Base-by-base conservation (phyloP, 30 jellyfish, hydroid and myxozoan genomes). In the Aurelia sp. region DNA sequence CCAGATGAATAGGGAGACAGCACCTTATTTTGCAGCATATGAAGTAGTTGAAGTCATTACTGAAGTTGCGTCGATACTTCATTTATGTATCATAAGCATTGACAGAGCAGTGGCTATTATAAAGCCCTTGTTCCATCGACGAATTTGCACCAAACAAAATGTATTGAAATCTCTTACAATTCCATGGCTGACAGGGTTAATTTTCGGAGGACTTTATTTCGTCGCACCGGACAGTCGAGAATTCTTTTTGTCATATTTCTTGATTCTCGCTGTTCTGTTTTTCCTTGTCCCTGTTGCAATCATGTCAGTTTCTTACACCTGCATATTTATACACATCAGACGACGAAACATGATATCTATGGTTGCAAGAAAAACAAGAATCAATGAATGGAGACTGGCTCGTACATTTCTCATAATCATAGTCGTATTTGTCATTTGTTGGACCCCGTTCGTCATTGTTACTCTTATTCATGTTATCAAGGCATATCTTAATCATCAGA, bases 71-170 rank as follows among this genome's bases (percentile, higher is more conserved):
- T 77, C 88, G 48, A 35, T 77, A 8, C 47, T 59, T 4, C 88
- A 77, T 63, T 58, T 77, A 24, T 77, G 88, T 33, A 27, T 77
- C 35, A 58, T 77, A 66, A 77, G 88, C 66, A 33, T 77, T 17
- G 88, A 77, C 66, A 68, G 88, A 33, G 77, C 77, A 24, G 3
- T 76, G 62, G 88, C 88, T 31, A 53, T 65, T 7, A 53, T 59
- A 22, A 77, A 60, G 20, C 88, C 88, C 0, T 55, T 77, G 20
- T 62, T 48, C 48, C 88, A 77, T 63, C 33, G 77, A 27, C 74
- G 77, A 20, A 31, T 27, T 33, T 16, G 38, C 15, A 77, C 65
- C 15, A 44, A 21, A 12, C 51, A 35, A 16, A 58, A 16, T 10
- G 67, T 60, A 0, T 6, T 77, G 19, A 77, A 60, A 60, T 16